Evolutionary conservation across 2,113 vertebrate species (phyloP).

Genomic region (Spermophilus dauricus): DNA sequence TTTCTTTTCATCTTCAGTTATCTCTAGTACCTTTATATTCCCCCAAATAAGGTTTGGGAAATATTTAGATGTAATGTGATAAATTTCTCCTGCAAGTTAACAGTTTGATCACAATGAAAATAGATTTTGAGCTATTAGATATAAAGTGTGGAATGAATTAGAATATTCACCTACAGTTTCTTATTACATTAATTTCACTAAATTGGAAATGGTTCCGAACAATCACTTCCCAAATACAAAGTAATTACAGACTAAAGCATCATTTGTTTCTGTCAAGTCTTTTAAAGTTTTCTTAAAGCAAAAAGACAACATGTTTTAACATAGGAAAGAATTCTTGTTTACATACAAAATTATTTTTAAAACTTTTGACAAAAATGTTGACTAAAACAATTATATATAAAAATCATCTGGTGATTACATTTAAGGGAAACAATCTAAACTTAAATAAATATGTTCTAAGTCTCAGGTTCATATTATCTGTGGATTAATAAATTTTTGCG

Average conservation of each 20-base stretch:
- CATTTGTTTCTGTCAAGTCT: neutral
- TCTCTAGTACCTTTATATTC: neutral
- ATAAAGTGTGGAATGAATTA: neutral
- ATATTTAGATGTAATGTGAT: neutral
- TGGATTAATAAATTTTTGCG: slow-evolving; percentile 45
- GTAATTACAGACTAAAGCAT: neutral
- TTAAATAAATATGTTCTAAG: slow-evolving; percentile 12
- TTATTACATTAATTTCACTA: neutral
- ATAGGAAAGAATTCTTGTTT: neutral
- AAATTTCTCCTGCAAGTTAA: neutral
- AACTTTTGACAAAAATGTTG: neutral
- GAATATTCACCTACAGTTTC: neutral
- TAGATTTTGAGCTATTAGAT: neutral
- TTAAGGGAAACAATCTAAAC: neutral
- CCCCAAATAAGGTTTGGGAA: neutral
- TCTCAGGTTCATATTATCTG: slow-evolving; percentile 21
- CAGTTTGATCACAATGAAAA: neutral
- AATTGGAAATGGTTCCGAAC: neutral
- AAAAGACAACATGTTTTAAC: neutral
- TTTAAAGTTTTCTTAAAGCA: slow-evolving; percentile 17
- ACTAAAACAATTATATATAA: neutral
- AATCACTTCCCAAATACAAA: neutral
- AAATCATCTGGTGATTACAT: neutral
- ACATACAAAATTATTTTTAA: neutral
- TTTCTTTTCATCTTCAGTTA: neutral